Evolutionary conservation across 2,888 invertebrate genomes (phyloP).

Genomic region (Cosmia trapezina): DNA sequence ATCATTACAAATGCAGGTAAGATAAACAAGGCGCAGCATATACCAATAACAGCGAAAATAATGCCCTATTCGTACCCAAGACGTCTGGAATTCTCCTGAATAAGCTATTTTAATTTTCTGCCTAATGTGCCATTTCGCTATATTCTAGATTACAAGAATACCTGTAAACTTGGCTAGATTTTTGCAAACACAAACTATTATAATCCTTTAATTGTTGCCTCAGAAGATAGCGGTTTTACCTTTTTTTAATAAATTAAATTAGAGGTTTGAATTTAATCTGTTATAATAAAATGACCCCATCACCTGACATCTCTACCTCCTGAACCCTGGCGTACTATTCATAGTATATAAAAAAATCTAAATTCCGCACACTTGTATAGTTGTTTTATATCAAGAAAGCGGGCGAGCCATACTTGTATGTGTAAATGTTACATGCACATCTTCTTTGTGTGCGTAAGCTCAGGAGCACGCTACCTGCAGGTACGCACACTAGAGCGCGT

Average conservation of each 20-base stretch:
- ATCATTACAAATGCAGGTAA: slow-evolving; percentile 15
- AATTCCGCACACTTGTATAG: no score
- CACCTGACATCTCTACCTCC: no score
- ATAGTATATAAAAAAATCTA: no score
- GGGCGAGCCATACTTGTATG: no score
- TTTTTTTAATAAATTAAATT: slow-evolving; percentile 4
- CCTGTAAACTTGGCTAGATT: slow-evolving; percentile 41
- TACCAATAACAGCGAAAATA: slow-evolving; percentile 50
- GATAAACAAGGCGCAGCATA: slow-evolving; percentile 5
- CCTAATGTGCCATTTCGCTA: slow-evolving; percentile 30
- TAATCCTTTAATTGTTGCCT: slow-evolving; percentile 38
- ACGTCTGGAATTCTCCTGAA: slow-evolving; percentile 28
- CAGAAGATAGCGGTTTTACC: not conserved
- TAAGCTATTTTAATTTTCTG: slow-evolving; percentile 54
- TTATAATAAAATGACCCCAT: no score
- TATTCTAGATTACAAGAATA: slow-evolving; percentile 31
- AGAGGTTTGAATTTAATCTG: not conserved
- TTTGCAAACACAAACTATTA: slow-evolving; percentile 26
- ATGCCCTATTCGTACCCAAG: slow-evolving; percentile 25
- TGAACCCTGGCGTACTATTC: no score
- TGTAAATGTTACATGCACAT: no score
- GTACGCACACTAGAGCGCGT: no score
- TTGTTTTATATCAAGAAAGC: no score
- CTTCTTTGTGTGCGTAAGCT: no score
- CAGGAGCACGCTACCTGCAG: no score